A percentile compares a stretch with the other conserved stretches of the same genome.
These are phyloP conservation scores for Macrosiphum euphorbiae DNA, from an alignment of 2,888 invertebrate genomes.

Conservation along the genomic window DNA sequence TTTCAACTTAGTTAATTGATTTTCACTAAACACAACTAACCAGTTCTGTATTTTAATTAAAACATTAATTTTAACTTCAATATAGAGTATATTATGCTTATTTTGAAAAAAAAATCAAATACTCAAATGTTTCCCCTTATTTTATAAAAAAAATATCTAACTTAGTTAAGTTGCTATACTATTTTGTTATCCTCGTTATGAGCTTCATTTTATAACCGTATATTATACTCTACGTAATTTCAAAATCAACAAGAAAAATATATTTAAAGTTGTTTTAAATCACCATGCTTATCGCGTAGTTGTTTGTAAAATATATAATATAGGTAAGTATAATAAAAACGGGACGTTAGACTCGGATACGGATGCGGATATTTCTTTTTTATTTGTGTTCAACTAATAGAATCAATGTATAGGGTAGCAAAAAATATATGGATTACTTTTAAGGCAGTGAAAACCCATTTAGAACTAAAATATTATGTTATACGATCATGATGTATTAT, in stretches of 20 bases:
- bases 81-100: not conserved
- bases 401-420: not conserved
- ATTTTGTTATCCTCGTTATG: not conserved
- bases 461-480: not conserved
- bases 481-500: not conserved
- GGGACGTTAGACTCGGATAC: not conserved
- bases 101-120: not conserved
- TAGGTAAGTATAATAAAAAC: not conserved
- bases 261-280: not conserved
- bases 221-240: not conserved
- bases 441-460: not conserved
- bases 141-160: not conserved
- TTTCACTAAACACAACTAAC: slow-evolving; percentile 30
- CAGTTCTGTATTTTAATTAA: slow-evolving; percentile 36
- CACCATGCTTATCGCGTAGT: not conserved
- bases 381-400: not conserved
- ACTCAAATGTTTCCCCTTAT: not conserved
- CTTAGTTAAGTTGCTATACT: not conserved
- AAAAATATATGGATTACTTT: not conserved
- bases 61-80: not conserved
- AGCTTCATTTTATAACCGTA: not conserved
- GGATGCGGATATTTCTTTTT: not conserved
- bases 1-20: slow-evolving; percentile 10
- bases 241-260: not conserved
- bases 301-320: not conserved